Conservation (phyloP, 1,140 invertebrate species). For the Wiebesia pumilae region DNA sequence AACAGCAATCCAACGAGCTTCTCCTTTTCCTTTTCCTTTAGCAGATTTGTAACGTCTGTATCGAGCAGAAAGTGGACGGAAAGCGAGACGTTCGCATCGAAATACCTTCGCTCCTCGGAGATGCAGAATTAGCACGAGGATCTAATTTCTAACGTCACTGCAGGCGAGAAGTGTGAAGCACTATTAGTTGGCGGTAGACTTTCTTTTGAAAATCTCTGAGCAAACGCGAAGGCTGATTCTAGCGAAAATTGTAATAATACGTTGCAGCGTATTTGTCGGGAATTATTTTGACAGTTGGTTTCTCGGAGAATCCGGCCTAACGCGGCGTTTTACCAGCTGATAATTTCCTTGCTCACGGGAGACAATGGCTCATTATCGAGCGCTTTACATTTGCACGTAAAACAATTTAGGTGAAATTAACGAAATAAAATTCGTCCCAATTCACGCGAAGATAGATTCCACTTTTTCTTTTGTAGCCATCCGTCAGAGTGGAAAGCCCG, state of each 20-base stretch:
- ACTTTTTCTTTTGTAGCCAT: not conserved
- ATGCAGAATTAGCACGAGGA: not conserved
- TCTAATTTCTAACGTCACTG: slow-evolving; percentile 6
- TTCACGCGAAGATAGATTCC: not conserved
- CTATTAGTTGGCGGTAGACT: not conserved
- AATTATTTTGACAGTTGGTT: not conserved
- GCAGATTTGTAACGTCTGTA: not conserved
- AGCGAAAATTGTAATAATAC: no score
- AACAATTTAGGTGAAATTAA: not conserved
- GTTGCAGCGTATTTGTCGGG: no score
- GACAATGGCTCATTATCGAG: not conserved
- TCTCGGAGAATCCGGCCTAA: not conserved
- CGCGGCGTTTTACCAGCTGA: not conserved
- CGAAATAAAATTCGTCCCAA: not conserved
- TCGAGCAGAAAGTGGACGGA: not conserved
- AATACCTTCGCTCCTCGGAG: not conserved
- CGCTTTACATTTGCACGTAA: not conserved
- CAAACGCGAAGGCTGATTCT: not conserved
- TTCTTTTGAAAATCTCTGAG: not conserved
- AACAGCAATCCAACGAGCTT: not conserved
- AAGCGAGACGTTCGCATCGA: not conserved
- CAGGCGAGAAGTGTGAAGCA: not conserved
- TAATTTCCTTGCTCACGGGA: not conserved
- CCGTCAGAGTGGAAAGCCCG: not conserved
- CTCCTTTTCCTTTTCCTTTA: not conserved